Evolutionary conservation across 2,888 invertebrate genomes (phyloP), one percentile per base, ranked within the genome.

Genomic region (Xylophagus ater): DNA sequence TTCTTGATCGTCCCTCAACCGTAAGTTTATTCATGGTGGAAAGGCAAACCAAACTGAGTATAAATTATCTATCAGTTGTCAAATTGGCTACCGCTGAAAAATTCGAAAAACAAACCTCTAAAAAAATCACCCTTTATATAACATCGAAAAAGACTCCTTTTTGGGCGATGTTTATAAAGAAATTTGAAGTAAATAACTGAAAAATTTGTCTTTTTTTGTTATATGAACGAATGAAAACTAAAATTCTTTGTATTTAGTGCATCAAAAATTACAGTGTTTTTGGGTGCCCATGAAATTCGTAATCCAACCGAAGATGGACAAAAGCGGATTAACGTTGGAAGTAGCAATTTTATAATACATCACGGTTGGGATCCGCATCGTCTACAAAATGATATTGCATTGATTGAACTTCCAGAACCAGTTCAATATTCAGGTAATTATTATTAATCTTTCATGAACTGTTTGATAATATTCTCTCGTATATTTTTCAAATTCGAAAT

Each of bases 211-310:
- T n/a, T n/a, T n/a, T n/a, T n/a, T n/a, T n/a, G n/a, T n/a, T n/a
- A n/a, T n/a, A n/a, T n/a, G n/a, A n/a, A n/a, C n/a, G n/a, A n/a
- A n/a, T n/a, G n/a, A n/a, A n/a, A 4, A 31, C 12, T 14, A 24
- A 10, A 13, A 10, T 23, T 3, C 4, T 18, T 17, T 32, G 10
- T 17, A 17, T 35, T 23, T 24, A 39, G 38, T 19, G 33, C 38
- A 9, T 10, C 8, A 53, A n/a, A n/a, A n/a, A n/a, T n/a, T n/a
- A n/a, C n/a, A n/a, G n/a, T 63, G 4, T 60, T 63, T 42, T 45
- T 63, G 12, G 64, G 62, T 13, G 64, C 62, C 17, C 57, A 62
- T 41, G 62, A 63, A 40, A 59, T 63, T 21, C 58, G 58, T 40
- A 60, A 62, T 32, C 51, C 54, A 43, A 51, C 57, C 24, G 62